Base-by-base conservation (phyloP, 2,797 vertebrate species). In the Chelon labrosus region DNA sequence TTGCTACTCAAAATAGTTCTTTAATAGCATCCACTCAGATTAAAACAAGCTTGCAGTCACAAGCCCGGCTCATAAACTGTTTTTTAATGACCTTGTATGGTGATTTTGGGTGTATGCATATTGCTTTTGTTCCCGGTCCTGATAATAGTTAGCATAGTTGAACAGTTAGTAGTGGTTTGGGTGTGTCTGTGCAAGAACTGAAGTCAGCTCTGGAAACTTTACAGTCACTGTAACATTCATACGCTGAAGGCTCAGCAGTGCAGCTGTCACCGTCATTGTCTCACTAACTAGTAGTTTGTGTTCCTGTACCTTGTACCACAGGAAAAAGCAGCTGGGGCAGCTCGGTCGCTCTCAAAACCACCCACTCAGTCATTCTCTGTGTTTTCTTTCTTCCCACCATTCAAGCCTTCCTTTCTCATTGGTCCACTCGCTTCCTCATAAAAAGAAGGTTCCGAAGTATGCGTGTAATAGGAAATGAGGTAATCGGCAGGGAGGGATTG, bases 281-380 rank as follows among this genome's bases (percentile, higher is more conserved):
- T 79, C 46, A 19, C 55, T 20, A 55, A 76, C 68, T 56, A 72
- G 47, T 52, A 57, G 66, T 41, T 79, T 61, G 49, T 73, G 62
- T 75, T 60, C 56, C 35, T 65, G 51, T 19, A 79, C 71, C 81
- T 82, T 85, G 86, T 38, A 81, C 69, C 75, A 88, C 91, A 91
- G 89, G 92, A 93, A 90, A 90, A 93, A 85, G 92, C 90, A 84
- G 92, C 88, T 74, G 37, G 79, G 85, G 81, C 77, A 80, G 88
- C 84, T 90, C 70, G 72, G 75, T 67, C 13, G 27, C 77, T 88
- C 53, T 75, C 25, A 46, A 67, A 79, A 70, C 80, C 82, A 79
- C 72, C 79, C 73, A 57, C 83, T 84, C 63, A 0, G 31, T 83
- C 62, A 76, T 42, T 83, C 60, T 62, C 64, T 75, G 50, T 41